These are phyloP conservation scores for Drosophila pseudoananassae DNA, from an alignment of 1,140 invertebrate species.

Conservation along the genomic window DNA sequence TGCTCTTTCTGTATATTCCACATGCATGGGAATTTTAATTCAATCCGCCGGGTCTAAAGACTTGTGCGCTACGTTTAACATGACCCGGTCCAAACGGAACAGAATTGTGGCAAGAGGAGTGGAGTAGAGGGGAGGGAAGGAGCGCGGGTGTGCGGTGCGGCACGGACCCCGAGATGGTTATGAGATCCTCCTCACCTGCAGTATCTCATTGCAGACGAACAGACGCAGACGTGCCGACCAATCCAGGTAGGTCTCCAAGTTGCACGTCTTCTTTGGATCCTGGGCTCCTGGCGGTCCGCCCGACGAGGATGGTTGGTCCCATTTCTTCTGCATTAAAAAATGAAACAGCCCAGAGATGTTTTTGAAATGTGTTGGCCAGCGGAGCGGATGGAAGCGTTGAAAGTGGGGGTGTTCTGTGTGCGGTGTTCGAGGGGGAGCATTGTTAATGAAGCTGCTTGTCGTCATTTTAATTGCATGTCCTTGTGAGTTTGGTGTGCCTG, in stretches of 20 bases:
- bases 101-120: background rate
- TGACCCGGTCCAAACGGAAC: background rate
- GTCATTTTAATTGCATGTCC: conserved; percentile 73
- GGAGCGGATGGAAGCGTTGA: conserved; percentile 6
- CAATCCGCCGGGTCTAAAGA: conserved; percentile 69
- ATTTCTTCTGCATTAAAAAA: conserved; percentile 68
- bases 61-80: conserved; percentile 55
- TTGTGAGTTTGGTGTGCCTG: conserved; percentile 14
- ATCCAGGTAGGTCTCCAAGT: conserved; percentile 82
- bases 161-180: conserved; percentile 31
- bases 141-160: background rate
- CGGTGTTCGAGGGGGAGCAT: conserved; percentile 19
- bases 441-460: conserved; percentile 78
- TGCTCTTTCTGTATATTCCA: conserved; percentile 54
- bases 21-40: conserved; percentile 67
- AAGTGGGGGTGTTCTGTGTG: background rate
- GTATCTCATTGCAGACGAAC: conserved; percentile 83
- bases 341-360: conserved; percentile 16
- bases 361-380: conserved; percentile 28
- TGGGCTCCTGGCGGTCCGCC: conserved; percentile 71
- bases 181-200: conserved; percentile 70
- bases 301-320: conserved; percentile 75
- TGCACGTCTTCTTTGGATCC: conserved; percentile 83
- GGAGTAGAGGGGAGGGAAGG: background rate
- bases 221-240: conserved; percentile 83